Evolutionary conservation across 2,113 vertebrate species (phyloP).

Genomic region (Zapus hudsonius): DNA sequence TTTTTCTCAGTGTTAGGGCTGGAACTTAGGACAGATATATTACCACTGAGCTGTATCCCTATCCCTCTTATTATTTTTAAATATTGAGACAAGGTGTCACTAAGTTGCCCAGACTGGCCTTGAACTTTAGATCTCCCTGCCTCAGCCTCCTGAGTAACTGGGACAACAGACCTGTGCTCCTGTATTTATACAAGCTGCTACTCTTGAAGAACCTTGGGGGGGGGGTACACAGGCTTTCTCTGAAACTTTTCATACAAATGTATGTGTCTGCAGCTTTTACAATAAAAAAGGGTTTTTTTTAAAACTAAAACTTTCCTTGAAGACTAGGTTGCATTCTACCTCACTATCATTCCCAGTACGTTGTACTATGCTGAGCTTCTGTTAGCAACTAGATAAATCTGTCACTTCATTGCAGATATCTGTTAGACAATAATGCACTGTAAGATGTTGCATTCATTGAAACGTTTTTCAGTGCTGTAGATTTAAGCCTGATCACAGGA

Average conservation of each 20-base stretch:
- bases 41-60: background rate
- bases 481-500: background rate
- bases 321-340: rapidly evolving
- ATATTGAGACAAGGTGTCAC: background rate
- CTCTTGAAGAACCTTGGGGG: background rate
- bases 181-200: background rate
- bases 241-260: background rate
- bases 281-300: background rate
- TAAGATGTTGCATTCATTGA: background rate
- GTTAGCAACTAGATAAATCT: background rate
- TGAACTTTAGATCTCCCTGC: background rate
- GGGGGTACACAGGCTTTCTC: background rate
- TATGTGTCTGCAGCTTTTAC: background rate
- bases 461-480: background rate
- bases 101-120: background rate
- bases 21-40: too few relatives aligned
- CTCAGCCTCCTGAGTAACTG: too few relatives aligned
- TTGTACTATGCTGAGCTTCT: background rate
- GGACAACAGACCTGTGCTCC: background rate
- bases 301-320: background rate
- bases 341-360: background rate
- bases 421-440: background rate
- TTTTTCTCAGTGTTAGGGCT: background rate
- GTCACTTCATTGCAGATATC: background rate
- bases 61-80: too few relatives aligned